Evolutionary conservation across 1,140 invertebrate species (phyloP), one percentile per base, ranked within the genome.

Genomic region (Trachymyrmex cornetzi): DNA sequence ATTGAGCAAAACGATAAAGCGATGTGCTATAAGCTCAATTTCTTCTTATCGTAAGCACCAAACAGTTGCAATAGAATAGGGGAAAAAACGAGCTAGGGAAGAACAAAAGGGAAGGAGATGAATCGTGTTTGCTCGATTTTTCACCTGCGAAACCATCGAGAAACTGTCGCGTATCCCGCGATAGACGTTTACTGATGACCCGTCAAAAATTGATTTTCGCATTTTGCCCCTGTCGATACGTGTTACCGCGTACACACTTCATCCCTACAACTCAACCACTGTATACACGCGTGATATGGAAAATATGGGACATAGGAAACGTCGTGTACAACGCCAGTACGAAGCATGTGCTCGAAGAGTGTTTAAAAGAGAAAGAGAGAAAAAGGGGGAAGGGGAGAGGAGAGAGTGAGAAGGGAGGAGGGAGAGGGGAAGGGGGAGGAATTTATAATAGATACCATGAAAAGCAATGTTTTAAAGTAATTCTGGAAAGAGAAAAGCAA

Each of bases 171-270:
- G 55, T 44, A 55, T 64, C 57, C 19, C 24, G 22, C 77, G 81
- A 88, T 77, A 74, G 89, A 91, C 89, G 77, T 85, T 88, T 61
- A 77, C 85, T 61, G 61, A 89, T 82, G 85, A 86, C 69, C 69
- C 86, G 89, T 90, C 84, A 89, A 91, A 91, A 91, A 91, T 89
- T 91, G 85, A 90, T 89, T 89, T 87, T 81, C 85, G 30, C 75
- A 67, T 75, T 91, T 90, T 90, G 64, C 84, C 71, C 77, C 61
- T 88, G 89, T 86, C 89, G 61, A 88, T 91, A 86, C 89, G 72
- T 61, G 81, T 91, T 91, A 90, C 53, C 38, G 64, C 63, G 50
- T 72, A 44, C 57, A 22, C 64, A 77, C 55, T 53, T 67, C 24
- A 77, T 71, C 11, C 88, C 22, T 30, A 22, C 6, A 44, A 27